Evolutionary conservation across 2,797 vertebrate genomes (phyloP).

Genomic region (Peromyscus aztecus): DNA sequence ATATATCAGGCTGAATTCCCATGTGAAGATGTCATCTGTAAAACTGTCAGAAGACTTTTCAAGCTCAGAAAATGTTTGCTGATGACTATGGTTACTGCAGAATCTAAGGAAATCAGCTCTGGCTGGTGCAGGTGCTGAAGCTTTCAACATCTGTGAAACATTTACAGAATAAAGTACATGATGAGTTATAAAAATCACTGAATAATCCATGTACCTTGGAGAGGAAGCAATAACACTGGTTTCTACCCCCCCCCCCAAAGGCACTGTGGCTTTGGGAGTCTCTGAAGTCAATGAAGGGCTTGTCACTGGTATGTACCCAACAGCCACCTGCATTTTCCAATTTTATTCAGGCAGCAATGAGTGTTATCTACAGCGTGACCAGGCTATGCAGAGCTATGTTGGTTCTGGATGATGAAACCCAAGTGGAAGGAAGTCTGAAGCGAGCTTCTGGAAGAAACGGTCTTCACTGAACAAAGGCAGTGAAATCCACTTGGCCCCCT

Average conservation of each 20-base stretch:
- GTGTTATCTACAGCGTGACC: neutral
- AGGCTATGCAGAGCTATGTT: neutral
- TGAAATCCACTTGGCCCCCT: neutral
- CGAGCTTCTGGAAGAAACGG: neutral
- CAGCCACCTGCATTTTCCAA: neutral
- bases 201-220: neutral
- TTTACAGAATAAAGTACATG: neutral
- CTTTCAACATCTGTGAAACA: neutral
- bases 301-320: neutral
- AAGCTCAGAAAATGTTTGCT: neutral
- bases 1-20: neutral
- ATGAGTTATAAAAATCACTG: neutral
- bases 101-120: neutral
- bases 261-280: neutral
- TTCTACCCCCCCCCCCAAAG: neutral
- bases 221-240: neutral
- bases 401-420: neutral
- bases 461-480: slow-evolving; percentile 13
- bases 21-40: neutral
- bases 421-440: neutral
- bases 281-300: neutral
- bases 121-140: neutral
- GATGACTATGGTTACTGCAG: neutral
- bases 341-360: neutral
- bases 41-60: neutral